Conservation (phyloP, 2,113 vertebrate genomes). For the Meleagris gallopavo region DNA sequence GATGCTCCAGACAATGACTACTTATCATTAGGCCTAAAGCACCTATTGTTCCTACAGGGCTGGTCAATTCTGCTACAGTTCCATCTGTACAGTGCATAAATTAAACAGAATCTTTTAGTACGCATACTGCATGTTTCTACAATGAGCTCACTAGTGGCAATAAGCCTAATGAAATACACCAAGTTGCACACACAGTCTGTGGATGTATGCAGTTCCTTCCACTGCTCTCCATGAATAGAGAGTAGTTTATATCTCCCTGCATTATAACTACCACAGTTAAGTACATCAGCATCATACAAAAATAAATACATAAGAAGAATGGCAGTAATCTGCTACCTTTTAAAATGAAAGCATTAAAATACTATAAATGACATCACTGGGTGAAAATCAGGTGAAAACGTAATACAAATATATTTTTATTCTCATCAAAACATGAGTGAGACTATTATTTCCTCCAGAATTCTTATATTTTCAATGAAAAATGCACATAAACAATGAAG, state of each 20-base stretch:
- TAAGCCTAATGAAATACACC: not conserved
- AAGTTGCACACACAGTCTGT: not conserved
- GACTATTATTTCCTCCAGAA: not conserved
- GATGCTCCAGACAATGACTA: not conserved
- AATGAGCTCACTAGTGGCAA: not conserved
- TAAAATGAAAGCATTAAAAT: not conserved
- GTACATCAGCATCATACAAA: not conserved
- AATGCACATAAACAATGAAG: not conserved
- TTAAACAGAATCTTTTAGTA: not conserved
- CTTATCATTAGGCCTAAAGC: not conserved
- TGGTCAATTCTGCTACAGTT: not conserved
- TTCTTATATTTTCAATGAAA: not conserved
- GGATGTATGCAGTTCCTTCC: rapidly evolving
- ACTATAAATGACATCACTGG: not conserved
- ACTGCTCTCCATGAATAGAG: not conserved
- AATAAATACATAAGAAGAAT: not conserved
- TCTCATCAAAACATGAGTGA: not conserved
- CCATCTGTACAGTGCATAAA: not conserved
- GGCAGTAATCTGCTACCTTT: not conserved
- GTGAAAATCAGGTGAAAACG: not conserved
- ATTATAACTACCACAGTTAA: not conserved
- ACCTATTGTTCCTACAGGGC: not conserved
- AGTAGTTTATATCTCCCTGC: not conserved
- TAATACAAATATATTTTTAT: not conserved
- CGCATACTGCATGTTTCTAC: not conserved